Base-by-base conservation (phyloP, 1,140 invertebrate species). In the Pachyrhynchus sulphureomaculatus region DNA sequence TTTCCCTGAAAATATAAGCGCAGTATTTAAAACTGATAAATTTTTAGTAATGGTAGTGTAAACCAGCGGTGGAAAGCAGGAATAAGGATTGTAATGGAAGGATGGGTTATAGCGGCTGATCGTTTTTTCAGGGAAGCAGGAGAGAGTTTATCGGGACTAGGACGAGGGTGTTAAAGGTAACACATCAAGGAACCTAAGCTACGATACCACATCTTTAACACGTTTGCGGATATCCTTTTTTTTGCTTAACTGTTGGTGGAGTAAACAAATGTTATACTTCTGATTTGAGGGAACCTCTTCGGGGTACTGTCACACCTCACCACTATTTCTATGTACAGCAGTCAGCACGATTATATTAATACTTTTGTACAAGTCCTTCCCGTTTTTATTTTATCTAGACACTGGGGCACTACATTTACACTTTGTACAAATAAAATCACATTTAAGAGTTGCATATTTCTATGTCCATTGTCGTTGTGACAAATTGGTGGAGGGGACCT, bases 401-500 rank as follows among this genome's bases (percentile, higher is more conserved):
- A 76, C 75, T 74, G 75, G 72, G 73, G 68, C 72, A 75, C 75
- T 76, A 76, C 75, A 76, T 76, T 75, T 76, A 76, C 75, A 76
- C 73, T 76, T 76, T 76, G 75, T 76, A 76, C 75, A 76, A 67
- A 72, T 70, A 74, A 73, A 76, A 76, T 76, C 75, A 76, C 75
- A 76, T 75, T 76, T 74, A 76, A 75, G 70, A 75, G 74, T 75
- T 74, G 75, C 73, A 71, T 72, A 75, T 74, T 75, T 75, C 69
- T 72, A 76, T 74, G 73, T 76, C 72, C 72, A 71, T 75, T 69
- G 71, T 74, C 72, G 73, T 73, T 71, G 73, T 74, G 62, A 70
- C 71, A 62, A 51, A 26, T 66, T 62, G 65, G 68, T 65, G 59
- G 62, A 62, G 67, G 61, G 64, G 39, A 72, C 68, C 74, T 76